Evolutionary conservation across 2,888 invertebrate genomes (phyloP), one percentile per base, ranked within the genome.

Genomic region (Synanthedon tipuliformis): DNA sequence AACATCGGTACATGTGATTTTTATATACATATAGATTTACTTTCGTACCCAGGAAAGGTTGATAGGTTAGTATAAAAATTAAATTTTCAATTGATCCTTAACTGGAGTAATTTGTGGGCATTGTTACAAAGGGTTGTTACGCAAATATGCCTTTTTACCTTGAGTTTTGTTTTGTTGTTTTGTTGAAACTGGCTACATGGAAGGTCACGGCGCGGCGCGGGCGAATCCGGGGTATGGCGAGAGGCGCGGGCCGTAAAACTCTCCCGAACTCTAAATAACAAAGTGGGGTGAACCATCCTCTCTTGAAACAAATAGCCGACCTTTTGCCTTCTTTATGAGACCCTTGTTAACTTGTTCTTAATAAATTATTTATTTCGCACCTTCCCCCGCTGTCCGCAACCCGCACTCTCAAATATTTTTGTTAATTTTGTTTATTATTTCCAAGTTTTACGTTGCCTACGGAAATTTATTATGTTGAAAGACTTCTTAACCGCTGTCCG

Each of bases 291-390:
- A 75, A 69, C 76, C 78, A 79, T 80, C 77, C 78, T 75, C 73
- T 70, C 74, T 75, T 81, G 73, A 80, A 85, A 85, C 85, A 85
- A 87, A 86, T 84, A 81, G 83, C 81, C 79, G 78, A 82, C 86
- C 86, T 85, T 81, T 83, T 83, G 84, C 84, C 85, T 84, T 86
- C 84, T 86, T 86, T 86, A 86, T 79, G 81, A 84, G 85, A 81
- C 84, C 86, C 84, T 86, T 86, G 86, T 85, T 87, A 86, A 83
- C 84, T 84, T 84, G 81, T 81, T 81, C 81, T 83, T 83, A 83
- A 83, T 86, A 86, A 85, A 84, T 85, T 80, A 86, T 86, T 85
- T 85, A 86, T 85, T 81, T 78, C 72, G 72, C 70, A 54, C 54
- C 50, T 50, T 53, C 52, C 48, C 34, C 41, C 40, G 23, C 41